These are phyloP conservation scores for Eupsilia transversa DNA, from an alignment of 2,888 invertebrate genomes.

Conservation along the genomic window DNA sequence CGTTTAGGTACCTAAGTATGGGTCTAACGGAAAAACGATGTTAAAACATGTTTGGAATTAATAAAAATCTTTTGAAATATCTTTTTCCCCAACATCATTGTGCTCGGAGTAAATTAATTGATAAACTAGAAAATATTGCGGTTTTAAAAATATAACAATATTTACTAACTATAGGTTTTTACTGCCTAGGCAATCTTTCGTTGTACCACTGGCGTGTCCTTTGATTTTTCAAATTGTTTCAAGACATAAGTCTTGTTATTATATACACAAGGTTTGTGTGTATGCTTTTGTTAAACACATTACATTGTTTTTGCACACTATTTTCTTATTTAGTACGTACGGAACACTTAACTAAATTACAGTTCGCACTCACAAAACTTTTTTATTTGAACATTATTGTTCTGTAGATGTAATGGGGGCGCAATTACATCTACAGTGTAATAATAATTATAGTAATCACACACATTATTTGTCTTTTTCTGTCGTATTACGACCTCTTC, in stretches of 20 bases:
- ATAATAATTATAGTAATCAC: slow-evolving; percentile 15
- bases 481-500: slow-evolving; percentile 20
- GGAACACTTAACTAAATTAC: slow-evolving; percentile 15
- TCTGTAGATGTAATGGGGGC: too few relatives aligned
- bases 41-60: not conserved
- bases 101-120: not conserved
- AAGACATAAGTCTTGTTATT: too few relatives aligned
- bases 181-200: not conserved
- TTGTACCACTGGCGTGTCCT: not conserved
- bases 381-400: slow-evolving; percentile 38
- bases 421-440: not conserved
- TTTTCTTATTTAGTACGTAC: slow-evolving; percentile 15
- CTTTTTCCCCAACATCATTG: not conserved
- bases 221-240: not conserved
- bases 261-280: too few relatives aligned
- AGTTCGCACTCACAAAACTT: slow-evolving; percentile 13
- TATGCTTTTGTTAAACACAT: slow-evolving; percentile 1
- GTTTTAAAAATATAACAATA: not conserved
- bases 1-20: not conserved
- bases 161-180: not conserved
- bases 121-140: not conserved
- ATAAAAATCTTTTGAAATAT: not conserved
- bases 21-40: not conserved
- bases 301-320: not conserved
- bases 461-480: slow-evolving; percentile 19